Percentiles rank a stretch among this genome's conserved stretches.
These are phyloP conservation scores for Apteryx owenii DNA, from an alignment of 2,113 vertebrate species.

Conservation along the genomic window DNA sequence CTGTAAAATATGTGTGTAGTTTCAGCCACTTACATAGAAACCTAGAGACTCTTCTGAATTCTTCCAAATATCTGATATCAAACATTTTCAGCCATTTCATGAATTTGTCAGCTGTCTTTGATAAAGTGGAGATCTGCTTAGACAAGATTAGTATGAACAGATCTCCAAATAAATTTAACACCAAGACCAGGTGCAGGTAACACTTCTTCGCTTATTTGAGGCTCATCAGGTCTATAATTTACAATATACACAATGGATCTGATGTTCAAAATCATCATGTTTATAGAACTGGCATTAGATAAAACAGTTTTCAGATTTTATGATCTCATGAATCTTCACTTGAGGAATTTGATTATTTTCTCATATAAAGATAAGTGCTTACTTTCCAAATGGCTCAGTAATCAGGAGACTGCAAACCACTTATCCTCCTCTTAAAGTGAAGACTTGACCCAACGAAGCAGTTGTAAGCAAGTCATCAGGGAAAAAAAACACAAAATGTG, in stretches of 20 bases:
- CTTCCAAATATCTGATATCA: not conserved
- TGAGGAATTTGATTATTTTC: not conserved
- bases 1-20: not conserved
- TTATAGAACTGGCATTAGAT: not conserved
- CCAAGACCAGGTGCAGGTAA: not conserved
- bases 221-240: not conserved
- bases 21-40: not conserved
- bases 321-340: not conserved
- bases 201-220: not conserved
- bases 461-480: accelerated
- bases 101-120: not conserved
- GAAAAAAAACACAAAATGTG: not conserved
- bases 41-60: not conserved
- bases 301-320: not conserved
- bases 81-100: not conserved
- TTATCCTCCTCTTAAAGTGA: not conserved
- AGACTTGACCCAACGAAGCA: not conserved
- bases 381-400: not conserved
- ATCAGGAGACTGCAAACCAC: not conserved
- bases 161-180: not conserved
- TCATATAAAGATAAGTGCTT: not conserved
- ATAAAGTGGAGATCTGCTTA: not conserved
- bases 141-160: not conserved
- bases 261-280: not conserved
- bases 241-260: not conserved